phyloP scores from a whole-genome alignment of 2,797 vertebrate species.

The Mionectes olivaceus region DNA sequence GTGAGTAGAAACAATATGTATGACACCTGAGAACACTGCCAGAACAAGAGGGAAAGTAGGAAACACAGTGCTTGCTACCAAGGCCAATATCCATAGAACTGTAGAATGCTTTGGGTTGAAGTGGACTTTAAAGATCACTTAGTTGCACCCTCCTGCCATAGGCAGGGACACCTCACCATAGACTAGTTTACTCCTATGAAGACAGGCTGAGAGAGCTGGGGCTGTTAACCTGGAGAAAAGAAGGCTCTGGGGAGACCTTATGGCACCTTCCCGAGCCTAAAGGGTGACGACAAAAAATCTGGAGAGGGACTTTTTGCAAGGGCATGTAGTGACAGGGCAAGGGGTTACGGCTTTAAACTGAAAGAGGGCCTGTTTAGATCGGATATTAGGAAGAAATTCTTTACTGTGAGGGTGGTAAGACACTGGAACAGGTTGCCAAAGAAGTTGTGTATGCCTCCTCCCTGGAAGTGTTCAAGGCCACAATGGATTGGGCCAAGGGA shows the following conservation, averaged over 20 bases:
- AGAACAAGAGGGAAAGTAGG: neutral
- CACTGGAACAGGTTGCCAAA: neutral
- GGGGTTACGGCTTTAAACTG: neutral
- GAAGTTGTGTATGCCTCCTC: neutral
- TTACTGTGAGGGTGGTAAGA: neutral
- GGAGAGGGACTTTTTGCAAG: neutral
- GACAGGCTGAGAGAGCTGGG: neutral
- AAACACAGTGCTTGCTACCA: neutral
- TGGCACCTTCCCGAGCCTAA: neutral
- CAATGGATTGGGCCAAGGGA: neutral
- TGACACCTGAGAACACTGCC: neutral
- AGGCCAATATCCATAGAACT: neutral
- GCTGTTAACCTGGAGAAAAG: neutral
- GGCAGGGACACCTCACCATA: neutral
- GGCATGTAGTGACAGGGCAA: rapidly evolving
- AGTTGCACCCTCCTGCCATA: neutral
- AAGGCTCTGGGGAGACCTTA: neutral
- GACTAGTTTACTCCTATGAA: neutral
- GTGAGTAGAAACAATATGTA: neutral
- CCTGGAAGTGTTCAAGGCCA: neutral
- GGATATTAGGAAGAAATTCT: neutral
- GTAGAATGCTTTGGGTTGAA: neutral
- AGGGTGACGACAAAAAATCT: too few species aligned
- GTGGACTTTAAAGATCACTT: neutral
- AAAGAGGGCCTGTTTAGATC: neutral